Evolutionary conservation across 2,797 vertebrate genomes (phyloP).

Genomic region (Emydoidea blandingii): DNA sequence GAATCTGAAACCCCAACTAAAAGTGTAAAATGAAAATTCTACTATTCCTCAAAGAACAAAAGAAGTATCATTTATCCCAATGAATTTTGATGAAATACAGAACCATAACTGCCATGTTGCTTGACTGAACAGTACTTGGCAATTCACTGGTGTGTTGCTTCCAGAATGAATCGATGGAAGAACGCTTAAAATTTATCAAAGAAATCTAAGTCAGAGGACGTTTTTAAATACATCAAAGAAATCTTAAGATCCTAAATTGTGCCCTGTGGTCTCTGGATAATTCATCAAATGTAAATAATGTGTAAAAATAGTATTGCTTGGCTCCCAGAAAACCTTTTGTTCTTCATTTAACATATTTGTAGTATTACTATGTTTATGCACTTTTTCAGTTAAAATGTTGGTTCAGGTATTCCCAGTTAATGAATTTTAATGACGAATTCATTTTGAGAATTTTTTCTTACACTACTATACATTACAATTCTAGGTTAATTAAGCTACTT

Average conservation of each 20-base stretch:
- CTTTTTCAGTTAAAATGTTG: constrained; percentile 82
- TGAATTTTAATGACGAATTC: constrained; percentile 71
- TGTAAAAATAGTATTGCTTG: constrained; percentile 75
- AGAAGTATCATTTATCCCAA: neutral
- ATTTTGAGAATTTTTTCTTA: constrained; percentile 69
- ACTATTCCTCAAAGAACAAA: neutral
- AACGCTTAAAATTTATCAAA: constrained; percentile 50
- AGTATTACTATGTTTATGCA: constrained; percentile 86
- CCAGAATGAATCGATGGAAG: constrained; percentile 8
- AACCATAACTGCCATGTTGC: neutral
- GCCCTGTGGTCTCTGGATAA: constrained; percentile 75
- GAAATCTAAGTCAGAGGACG: constrained; percentile 56
- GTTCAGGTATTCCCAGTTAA: constrained; percentile 77
- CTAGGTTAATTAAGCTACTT: constrained; percentile 82
- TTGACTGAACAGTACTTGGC: constrained; percentile 1
- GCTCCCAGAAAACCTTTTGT: constrained; percentile 72
- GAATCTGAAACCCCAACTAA: constrained; percentile 93
- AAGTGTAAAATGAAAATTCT: constrained; percentile 88
- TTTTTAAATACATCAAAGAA: constrained; percentile 54
- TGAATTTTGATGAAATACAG: constrained; percentile 26
- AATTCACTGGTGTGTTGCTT: neutral
- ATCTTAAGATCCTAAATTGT: constrained; percentile 57
- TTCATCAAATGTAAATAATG: constrained; percentile 79
- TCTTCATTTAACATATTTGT: constrained; percentile 80
- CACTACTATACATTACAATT: constrained; percentile 75